Evolutionary conservation across 2,888 invertebrate genomes (phyloP), one percentile per base, ranked within the genome.

Genomic region (Disparrhopalites patrizii): DNA sequence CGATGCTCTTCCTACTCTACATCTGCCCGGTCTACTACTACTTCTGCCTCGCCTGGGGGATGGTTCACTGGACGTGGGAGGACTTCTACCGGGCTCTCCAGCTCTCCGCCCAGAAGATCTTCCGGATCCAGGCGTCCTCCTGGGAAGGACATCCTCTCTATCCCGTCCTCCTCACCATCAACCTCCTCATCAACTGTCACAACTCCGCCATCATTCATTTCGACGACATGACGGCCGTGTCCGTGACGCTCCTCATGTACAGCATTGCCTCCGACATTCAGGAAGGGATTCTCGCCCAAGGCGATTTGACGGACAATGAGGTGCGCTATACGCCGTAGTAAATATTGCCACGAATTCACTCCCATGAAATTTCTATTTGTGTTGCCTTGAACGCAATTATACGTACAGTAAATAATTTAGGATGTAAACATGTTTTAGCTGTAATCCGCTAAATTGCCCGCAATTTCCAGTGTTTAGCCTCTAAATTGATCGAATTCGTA

Each of bases 41-140:
- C 23, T 55, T 55, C 23, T 55, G 55, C 20, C 8, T 55, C 18
- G 15, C 55, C 20, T 55, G 55, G 55, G 33, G 55, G 2, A 55
- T 55, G 55, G 33, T 33, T 3, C 20, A 55, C 20, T 55, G 28
- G 20, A 33, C 18, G 10, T 33, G 33, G 31, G 55, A 55, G 20
- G 55, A 33, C 3, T 33, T 55, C n/a, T 33, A 33, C 13, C 3
- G 8, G 2, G 55, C 55, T 4, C 2, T 55, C 20, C 13, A 55
- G 23, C 18, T 20, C 4, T 28, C 55, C 18, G 55, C 55, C 7
- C 7, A 55, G 13, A 3, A 18, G 7, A 55, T 55, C 18, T 55
- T 55, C 15, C 2, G 13, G 10, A 20, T 55, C 3, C n/a, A n/a
- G n/a, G 33, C 15, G n/a, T 3, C 8, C 31, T 20, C 33, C 8